Percentiles rank a stretch among this genome's conserved stretches.
Conservation (phyloP, 1,140 invertebrate genomes). For the Drosophila leontia region DNA sequence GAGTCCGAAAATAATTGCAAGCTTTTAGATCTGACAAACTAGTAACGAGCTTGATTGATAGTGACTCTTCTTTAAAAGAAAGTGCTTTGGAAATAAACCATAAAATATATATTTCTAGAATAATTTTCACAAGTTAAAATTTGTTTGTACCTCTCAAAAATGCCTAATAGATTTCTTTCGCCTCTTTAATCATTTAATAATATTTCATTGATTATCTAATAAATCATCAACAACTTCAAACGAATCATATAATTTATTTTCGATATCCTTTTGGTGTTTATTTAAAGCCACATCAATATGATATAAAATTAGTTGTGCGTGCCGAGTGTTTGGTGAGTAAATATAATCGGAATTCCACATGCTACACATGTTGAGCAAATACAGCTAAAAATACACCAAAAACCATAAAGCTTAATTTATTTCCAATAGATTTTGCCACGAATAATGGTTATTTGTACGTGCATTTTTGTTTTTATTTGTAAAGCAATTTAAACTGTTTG, state of each 20-base stretch:
- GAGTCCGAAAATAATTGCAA: conserved; percentile 6
- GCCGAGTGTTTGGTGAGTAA: conserved; percentile 12
- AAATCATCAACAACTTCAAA: conserved; percentile 28
- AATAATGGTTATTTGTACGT: neutral
- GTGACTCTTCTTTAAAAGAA: neutral
- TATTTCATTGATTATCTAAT: neutral
- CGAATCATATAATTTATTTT: conserved; percentile 6
- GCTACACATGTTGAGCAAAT: conserved; percentile 16
- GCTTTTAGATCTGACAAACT: conserved; percentile 1
- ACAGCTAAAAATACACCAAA: conserved; percentile 14
- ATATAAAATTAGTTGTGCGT: conserved; percentile 26
- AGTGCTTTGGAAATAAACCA: neutral
- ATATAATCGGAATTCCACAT: conserved; percentile 14
- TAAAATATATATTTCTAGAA: neutral
- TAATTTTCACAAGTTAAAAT: neutral
- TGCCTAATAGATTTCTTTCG: neutral
- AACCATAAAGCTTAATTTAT: conserved; percentile 14
- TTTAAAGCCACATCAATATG: conserved; percentile 24
- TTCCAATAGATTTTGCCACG: conserved; percentile 2
- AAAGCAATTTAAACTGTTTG: conserved; percentile 14
- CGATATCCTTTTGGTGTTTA: conserved; percentile 8
- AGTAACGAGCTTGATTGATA: conserved; percentile 22
- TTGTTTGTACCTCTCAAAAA: neutral
- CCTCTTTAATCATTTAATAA: neutral
- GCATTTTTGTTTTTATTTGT: conserved; percentile 28